Conservation (phyloP, 2,113 vertebrate species). For the Atlantisia rogersi region DNA sequence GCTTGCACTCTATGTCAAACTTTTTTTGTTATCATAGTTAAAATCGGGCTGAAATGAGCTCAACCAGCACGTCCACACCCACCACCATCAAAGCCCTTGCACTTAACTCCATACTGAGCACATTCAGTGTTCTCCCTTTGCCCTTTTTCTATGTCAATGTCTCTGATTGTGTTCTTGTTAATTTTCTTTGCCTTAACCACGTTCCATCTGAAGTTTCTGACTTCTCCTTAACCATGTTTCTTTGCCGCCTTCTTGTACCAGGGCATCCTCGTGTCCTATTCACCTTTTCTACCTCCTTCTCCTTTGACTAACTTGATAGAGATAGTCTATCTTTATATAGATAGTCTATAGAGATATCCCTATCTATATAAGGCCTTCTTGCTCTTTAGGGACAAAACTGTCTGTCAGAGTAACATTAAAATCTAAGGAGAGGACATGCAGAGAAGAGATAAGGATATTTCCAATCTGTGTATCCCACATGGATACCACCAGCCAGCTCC, state of each 20-base stretch:
- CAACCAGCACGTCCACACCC: neutral
- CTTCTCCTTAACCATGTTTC: neutral
- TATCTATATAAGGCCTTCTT: neutral
- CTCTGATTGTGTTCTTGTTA: neutral
- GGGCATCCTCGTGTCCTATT: neutral
- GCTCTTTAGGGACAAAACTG: neutral
- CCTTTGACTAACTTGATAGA: neutral
- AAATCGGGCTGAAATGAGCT: rapidly evolving
- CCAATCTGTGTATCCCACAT: neutral
- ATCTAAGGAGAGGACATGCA: neutral
- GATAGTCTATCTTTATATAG: too few species aligned
- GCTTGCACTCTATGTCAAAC: neutral
- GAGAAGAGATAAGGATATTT: neutral
- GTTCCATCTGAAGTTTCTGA: neutral
- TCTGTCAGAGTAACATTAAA: neutral
- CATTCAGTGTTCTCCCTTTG: neutral
- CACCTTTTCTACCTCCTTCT: neutral
- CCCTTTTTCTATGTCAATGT: neutral
- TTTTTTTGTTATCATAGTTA: neutral
- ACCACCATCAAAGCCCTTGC: neutral
- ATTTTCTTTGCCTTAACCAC: neutral
- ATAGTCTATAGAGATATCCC: too few species aligned
- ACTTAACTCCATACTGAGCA: neutral
- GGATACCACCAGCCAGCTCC: neutral
- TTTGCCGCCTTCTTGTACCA: neutral